A percentile compares a stretch with the other conserved stretches of the same genome.
These are phyloP conservation scores for Nyctalus aviator DNA, from an alignment of 2,797 vertebrate species.

Conservation along the genomic window DNA sequence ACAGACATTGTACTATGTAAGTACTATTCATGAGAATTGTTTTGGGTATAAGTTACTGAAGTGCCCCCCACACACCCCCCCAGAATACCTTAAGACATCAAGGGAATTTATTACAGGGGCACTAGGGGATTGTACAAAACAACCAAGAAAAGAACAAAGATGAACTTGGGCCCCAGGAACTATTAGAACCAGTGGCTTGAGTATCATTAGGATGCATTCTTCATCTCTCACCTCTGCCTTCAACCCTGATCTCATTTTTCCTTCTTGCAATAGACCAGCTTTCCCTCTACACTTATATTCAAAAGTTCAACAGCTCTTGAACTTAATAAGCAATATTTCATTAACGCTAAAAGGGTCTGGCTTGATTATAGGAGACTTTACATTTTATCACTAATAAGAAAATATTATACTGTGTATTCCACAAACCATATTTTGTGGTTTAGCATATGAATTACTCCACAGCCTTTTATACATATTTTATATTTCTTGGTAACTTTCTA, in stretches of 20 bases:
- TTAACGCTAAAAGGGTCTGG: not conserved
- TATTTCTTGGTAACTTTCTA: not conserved
- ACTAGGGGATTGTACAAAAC: not conserved
- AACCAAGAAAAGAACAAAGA: not conserved
- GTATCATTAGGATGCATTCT: not conserved
- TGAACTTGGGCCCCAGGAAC: not conserved
- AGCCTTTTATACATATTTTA: constrained; percentile 39
- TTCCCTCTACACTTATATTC: not conserved
- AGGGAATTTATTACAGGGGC: not conserved
- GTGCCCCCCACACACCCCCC: not conserved
- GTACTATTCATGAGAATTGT: constrained; percentile 7
- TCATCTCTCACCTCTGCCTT: not conserved
- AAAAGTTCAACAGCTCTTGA: not conserved
- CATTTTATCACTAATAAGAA: not conserved
- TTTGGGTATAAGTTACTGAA: not conserved
- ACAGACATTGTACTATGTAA: not conserved
- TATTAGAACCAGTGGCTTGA: not conserved
- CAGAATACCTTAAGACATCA: not conserved
- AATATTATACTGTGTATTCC: not conserved
- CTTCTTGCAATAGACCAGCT: not conserved
- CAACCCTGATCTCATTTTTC: not conserved
- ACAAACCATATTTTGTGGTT: not conserved
- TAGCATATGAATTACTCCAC: not conserved
- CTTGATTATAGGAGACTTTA: not conserved
- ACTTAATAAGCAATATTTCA: not conserved